Evolutionary conservation across 1,140 invertebrate genomes (phyloP).

Genomic region (Gyrodactylus bullatarudis): DNA sequence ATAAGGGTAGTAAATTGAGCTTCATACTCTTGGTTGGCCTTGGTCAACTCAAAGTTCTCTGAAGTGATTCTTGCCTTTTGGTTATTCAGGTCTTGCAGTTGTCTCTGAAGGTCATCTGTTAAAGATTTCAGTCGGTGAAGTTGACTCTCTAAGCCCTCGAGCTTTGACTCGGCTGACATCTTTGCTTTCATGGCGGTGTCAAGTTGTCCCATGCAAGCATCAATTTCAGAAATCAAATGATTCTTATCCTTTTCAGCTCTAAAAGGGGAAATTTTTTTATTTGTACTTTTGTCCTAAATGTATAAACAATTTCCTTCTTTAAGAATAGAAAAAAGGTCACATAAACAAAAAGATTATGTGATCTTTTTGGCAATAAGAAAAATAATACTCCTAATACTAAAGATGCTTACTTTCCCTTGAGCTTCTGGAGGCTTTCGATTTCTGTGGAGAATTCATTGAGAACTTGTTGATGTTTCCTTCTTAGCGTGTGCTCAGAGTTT

Average conservation of each 20-base stretch:
- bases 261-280: conserved; percentile 4
- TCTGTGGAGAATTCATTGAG: conserved; percentile 19
- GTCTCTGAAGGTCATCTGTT: conserved; percentile 17
- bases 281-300: not conserved
- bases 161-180: conserved; percentile 14
- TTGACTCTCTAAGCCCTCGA: conserved; percentile 15
- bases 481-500: conserved; percentile 13
- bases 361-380: not conserved
- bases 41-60: conserved; percentile 21
- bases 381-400: not conserved
- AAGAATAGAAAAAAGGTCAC: not conserved
- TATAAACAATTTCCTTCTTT: not conserved
- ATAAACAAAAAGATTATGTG: not conserved
- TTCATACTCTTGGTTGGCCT: conserved; percentile 19
- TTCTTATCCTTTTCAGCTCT: conserved; percentile 19
- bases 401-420: conserved; percentile 14
- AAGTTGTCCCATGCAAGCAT: conserved; percentile 14
- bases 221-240: conserved; percentile 17
- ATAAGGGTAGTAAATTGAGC: conserved; percentile 15
- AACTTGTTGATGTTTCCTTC: conserved; percentile 16
- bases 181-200: conserved; percentile 16
- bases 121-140: conserved; percentile 14
- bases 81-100: conserved; percentile 15
- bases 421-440: conserved; percentile 15
- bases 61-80: conserved; percentile 16